These are phyloP conservation scores for Morus bassanus DNA, from an alignment of 2,797 vertebrate species.

Conservation along the genomic window DNA sequence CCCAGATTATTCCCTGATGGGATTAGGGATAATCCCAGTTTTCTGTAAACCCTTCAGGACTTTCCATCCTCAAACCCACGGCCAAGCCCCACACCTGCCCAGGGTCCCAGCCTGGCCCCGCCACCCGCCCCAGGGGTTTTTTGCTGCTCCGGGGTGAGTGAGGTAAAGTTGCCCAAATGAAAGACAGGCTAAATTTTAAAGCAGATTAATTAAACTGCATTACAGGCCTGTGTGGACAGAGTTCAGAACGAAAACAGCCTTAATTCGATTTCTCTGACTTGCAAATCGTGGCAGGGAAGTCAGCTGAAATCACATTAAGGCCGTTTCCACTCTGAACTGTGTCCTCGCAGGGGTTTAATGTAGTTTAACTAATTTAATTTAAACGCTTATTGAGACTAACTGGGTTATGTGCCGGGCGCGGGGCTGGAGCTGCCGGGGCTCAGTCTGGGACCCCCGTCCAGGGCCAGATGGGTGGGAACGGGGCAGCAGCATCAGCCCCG, in stretches of 20 bases:
- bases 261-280: constrained; percentile 43
- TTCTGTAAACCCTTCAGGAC: not conserved
- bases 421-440: not conserved
- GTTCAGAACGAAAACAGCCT: not conserved
- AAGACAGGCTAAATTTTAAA: not conserved
- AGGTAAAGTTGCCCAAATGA: not conserved
- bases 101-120: rapidly evolving
- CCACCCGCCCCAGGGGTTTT: rapidly evolving
- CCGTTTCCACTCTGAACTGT: not conserved
- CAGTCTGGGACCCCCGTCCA: not conserved
- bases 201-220: constrained; percentile 3
- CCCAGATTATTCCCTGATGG: not conserved
- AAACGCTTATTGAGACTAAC: not conserved
- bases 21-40: not conserved
- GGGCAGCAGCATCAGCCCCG: not conserved
- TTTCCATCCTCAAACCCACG: not conserved
- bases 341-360: constrained; percentile 34
- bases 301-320: constrained; percentile 38
- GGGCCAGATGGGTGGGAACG: not conserved
- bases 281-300: constrained; percentile 25
- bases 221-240: not conserved
- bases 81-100: rapidly evolving
- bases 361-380: constrained; percentile 35
- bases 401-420: not conserved
- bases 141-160: not conserved